Base-by-base conservation (phyloP, 2,888 invertebrate genomes). In the Omphaloscelis lunosa region DNA sequence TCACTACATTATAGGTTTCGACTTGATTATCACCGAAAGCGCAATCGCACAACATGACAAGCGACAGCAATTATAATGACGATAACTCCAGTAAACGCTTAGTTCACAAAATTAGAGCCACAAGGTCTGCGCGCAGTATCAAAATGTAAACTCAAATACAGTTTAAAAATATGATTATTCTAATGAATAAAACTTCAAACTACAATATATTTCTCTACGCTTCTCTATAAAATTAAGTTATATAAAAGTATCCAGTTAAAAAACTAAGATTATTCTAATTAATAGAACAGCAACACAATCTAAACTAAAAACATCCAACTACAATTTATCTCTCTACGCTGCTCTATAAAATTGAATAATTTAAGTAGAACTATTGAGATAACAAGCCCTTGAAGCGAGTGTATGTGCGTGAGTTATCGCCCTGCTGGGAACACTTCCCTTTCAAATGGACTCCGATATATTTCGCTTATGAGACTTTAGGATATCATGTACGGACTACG, bases 361-460 rank as follows among this genome's bases (percentile, higher is more conserved):
- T 86, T 88, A 65, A 87, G 80, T 61, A 69, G 63, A 83, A 86
- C 82, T 87, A 83, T 86, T 75, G 84, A 78, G 76, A 80, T 84
- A 89, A 86, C 89, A 80, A 84, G 84, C 84, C 87, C 87, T 88
- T 85, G 62, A 56, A 79, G 78, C 80, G 56, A 65, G 70, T 72
- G 68, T 59, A 69, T 61, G 63, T 56, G 51, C 61, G 72, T 87
- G 88, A 88, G 78, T 80, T 86, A 88, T 84, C 11, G 76, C 66
- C n/a, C 89, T 72, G 15, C 39, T 9, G 89, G 88, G 88, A 88
- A 48, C 83, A 84, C 85, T 89, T 88, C 79, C 76, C 85, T 79
- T 83, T 83, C 82, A 76, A 89, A 89, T 88, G 86, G 87, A 85
- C 87, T 81, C 83, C 82, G 77, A 87, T 88, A 88, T 88, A 88